phyloP scores from a whole-genome alignment of 23 tunicate species.

The Ascidia mentula region DNA sequence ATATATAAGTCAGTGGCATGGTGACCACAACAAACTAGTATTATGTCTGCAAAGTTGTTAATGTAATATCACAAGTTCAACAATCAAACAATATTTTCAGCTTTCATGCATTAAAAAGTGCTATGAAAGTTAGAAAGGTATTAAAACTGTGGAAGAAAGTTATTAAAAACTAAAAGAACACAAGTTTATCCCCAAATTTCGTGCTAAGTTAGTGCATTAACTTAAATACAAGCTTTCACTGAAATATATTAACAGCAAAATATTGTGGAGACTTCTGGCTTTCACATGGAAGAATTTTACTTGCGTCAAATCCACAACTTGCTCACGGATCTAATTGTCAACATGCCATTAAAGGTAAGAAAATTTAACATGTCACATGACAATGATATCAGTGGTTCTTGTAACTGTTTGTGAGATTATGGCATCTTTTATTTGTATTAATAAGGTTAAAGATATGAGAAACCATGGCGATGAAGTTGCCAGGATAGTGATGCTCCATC shows the following conservation, averaged over 20 bases:
- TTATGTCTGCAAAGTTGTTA: too few species aligned
- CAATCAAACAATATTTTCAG: too few species aligned
- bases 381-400: background rate
- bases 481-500: slow-evolving; percentile 67
- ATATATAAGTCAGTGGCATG: too few species aligned
- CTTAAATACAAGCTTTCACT: background rate
- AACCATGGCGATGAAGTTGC: slow-evolving; percentile 90
- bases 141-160: too few species aligned
- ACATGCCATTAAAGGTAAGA: slow-evolving; percentile 86
- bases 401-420: too few species aligned
- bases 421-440: background rate
- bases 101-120: too few species aligned
- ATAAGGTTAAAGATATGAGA: slow-evolving; percentile 80
- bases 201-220: too few species aligned
- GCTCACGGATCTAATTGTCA: slow-evolving; percentile 81
- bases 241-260: slow-evolving; percentile 42
- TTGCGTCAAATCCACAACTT: slow-evolving; percentile 55
- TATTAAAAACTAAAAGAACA: too few species aligned
- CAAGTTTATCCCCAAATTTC: too few species aligned
- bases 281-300: slow-evolving; percentile 76
- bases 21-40: too few species aligned
- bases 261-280: slow-evolving; percentile 29
- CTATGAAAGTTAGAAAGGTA: too few species aligned
- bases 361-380: background rate
- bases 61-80: too few species aligned